A percentile compares a stretch with the other conserved stretches of the same genome.
These are phyloP conservation scores for Oreohelix idahoensis DNA, from an alignment of 1,140 invertebrate genomes.

Conservation along the genomic window DNA sequence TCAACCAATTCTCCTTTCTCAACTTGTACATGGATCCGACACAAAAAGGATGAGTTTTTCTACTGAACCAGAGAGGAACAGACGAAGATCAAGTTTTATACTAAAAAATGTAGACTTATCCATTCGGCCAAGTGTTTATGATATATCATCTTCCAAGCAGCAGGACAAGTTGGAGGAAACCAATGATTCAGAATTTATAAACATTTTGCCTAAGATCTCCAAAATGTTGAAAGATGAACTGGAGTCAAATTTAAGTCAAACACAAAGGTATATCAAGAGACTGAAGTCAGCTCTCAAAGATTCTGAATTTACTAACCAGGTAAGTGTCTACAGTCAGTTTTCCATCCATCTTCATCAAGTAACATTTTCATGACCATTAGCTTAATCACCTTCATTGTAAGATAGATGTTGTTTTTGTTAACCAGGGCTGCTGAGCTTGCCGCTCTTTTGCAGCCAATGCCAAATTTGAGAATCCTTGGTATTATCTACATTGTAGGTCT, in stretches of 20 bases:
- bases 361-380: no score
- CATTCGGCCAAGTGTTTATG: not conserved
- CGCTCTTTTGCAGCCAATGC: no score
- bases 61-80: not conserved
- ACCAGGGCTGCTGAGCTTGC: no score
- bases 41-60: not conserved
- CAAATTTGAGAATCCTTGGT: no score
- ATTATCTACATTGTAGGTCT: no score
- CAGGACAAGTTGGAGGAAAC: not conserved
- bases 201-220: not conserved
- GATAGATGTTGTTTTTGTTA: no score
- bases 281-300: not conserved
- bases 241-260: not conserved
- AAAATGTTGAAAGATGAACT: conserved; percentile 3
- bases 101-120: not conserved
- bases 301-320: not conserved
- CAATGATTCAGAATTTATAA: conserved; percentile 24
- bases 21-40: not conserved
- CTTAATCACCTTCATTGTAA: no score
- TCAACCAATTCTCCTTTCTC: not conserved
- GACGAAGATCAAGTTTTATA: conserved; percentile 2
- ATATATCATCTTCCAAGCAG: not conserved
- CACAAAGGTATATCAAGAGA: conserved; percentile 5
- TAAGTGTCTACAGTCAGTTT: no score
- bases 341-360: no score